These are phyloP conservation scores for Psilopsiagon aurifrons DNA, from an alignment of 2,113 vertebrate genomes.

Conservation along the genomic window DNA sequence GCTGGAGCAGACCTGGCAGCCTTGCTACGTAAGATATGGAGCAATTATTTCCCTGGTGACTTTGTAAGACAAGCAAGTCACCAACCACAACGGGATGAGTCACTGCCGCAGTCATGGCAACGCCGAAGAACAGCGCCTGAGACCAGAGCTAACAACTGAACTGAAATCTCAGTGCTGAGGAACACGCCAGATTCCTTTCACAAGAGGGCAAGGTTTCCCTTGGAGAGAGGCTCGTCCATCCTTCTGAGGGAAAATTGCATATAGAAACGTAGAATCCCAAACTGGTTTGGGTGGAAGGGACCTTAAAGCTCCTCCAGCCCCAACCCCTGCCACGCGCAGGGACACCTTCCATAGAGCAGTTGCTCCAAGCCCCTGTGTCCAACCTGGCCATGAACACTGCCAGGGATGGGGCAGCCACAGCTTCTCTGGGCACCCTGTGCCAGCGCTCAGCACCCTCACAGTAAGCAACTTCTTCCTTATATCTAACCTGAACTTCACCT, in stretches of 20 bases:
- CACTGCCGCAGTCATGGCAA: slow-evolving; percentile 71
- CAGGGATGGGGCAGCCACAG: too few species aligned
- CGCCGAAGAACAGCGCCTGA: slow-evolving; percentile 55
- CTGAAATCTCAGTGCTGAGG: slow-evolving; percentile 31
- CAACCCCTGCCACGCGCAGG: too few species aligned
- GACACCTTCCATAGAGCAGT: too few species aligned
- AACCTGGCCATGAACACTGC: too few species aligned
- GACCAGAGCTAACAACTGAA: slow-evolving; percentile 17
- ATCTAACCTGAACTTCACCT: too few species aligned
- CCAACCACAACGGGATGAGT: slow-evolving; percentile 63
- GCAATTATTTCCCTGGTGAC: slow-evolving; percentile 61
- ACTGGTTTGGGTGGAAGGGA: background rate
- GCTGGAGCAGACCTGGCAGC: slow-evolving; percentile 39
- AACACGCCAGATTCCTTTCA: background rate
- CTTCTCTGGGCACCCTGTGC: too few species aligned
- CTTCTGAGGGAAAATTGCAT: background rate
- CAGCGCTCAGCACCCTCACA: too few species aligned
- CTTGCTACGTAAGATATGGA: slow-evolving; percentile 49
- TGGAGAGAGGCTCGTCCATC: background rate
- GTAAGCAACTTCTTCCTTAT: too few species aligned
- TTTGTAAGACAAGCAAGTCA: slow-evolving; percentile 58
- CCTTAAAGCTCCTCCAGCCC: too few species aligned
- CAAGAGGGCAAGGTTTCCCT: background rate
- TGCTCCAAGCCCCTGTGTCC: too few species aligned
- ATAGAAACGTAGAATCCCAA: background rate